A percentile compares a stretch with the other conserved stretches of the same genome.
Evolutionary conservation across 2,888 invertebrate species (phyloP).

Genomic region (Cerastoderma edule): DNA sequence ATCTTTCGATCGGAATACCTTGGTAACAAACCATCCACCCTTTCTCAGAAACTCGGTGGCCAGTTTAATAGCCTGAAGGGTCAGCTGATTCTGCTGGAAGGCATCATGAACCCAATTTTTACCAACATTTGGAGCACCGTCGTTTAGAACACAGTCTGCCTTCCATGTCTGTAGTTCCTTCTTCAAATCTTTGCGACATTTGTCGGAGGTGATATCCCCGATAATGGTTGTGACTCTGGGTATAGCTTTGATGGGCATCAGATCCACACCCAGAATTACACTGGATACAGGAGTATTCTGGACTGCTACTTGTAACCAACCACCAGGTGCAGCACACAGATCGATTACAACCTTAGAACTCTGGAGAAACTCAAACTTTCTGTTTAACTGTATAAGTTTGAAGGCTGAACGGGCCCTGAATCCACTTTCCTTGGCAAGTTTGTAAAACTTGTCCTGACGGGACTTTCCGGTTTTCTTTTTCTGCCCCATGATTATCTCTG

Average conservation of each 20-base stretch:
- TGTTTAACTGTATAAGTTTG: conserved; percentile 98
- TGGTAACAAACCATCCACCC: conserved; percentile 99
- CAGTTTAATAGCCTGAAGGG: conserved; percentile 90
- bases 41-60: conserved; percentile 94
- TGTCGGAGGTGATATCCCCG: conserved; percentile 98
- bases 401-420: conserved; percentile 99
- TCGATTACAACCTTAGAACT: conserved; percentile 98
- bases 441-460: conserved; percentile 98
- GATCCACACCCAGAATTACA: conserved; percentile 96
- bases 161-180: conserved; percentile 97
- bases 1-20: conserved; percentile 99
- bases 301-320: conserved; percentile 99
- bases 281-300: conserved; percentile 99
- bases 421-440: conserved; percentile 99
- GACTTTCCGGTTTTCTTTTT: conserved; percentile 99
- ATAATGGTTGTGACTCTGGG: conserved; percentile 94
- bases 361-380: conserved; percentile 98
- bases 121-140: conserved; percentile 98
- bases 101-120: conserved; percentile 99
- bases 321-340: conserved; percentile 99
- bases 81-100: conserved; percentile 90
- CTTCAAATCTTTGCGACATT: conserved; percentile 89
- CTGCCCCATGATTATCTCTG: conserved; percentile 77
- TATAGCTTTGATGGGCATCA: conserved; percentile 96
- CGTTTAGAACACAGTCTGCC: conserved; percentile 97